Conservation (phyloP, 2,888 invertebrate species). For the Diachrysia chrysitis region DNA sequence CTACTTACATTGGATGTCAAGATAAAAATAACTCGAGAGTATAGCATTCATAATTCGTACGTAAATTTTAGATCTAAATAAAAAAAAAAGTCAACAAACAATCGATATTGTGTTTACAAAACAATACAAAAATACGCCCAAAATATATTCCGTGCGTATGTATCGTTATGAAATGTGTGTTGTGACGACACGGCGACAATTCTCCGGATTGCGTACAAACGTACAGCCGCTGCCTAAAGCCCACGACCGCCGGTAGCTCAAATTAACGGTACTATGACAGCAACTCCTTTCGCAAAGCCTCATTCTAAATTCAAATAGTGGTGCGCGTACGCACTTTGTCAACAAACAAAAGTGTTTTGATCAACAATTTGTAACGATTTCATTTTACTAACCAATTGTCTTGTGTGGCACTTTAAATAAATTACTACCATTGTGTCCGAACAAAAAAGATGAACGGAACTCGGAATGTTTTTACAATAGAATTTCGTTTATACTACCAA, state of each 20-base stretch:
- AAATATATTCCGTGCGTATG: constrained; percentile 22
- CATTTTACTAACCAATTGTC: constrained; percentile 48
- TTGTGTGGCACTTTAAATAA: constrained; percentile 46
- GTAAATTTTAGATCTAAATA: constrained; percentile 31
- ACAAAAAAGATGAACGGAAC: constrained; percentile 20
- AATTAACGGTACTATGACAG: constrained; percentile 80
- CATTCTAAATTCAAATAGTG: constrained; percentile 79
- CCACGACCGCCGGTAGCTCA: constrained; percentile 75
- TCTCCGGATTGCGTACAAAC: constrained; percentile 46
- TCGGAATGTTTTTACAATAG: constrained; percentile 11
- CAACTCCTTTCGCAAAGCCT: constrained; percentile 77
- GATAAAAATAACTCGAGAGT: constrained; percentile 25
- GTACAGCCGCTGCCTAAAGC: constrained; percentile 67
- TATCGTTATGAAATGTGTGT: constrained; percentile 29
- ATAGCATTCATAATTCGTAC: constrained; percentile 39
- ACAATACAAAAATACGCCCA: constrained; percentile 8
- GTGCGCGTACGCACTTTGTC: constrained; percentile 74
- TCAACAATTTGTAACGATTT: constrained; percentile 47
- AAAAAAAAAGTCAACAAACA: constrained; percentile 46
- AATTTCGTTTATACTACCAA: constrained; percentile 18
- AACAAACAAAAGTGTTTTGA: constrained; percentile 70
- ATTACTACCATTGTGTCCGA: constrained; percentile 31
- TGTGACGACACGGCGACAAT: constrained; percentile 36
- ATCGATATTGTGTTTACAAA: constrained; percentile 18
- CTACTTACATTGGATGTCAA: not conserved